phyloP scores from a whole-genome alignment of 2,113 vertebrate genomes.

The Gopherus evgoodei region DNA sequence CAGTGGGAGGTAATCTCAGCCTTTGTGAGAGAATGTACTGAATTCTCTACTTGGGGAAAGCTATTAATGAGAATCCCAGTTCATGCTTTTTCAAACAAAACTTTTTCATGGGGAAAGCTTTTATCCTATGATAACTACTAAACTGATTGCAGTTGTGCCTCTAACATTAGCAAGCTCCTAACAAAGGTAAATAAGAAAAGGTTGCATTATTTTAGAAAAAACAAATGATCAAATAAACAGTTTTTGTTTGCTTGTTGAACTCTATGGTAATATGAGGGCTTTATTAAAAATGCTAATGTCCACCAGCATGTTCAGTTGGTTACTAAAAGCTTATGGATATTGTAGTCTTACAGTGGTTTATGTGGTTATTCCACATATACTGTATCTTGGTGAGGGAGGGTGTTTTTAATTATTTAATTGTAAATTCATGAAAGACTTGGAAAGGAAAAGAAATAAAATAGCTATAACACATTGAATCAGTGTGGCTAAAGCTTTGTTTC shows the following conservation, averaged over 20 bases:
- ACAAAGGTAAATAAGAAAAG: conserved; percentile 50
- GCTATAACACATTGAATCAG: background rate
- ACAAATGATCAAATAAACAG: conserved; percentile 60
- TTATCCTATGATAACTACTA: conserved; percentile 92
- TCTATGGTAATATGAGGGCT: conserved; percentile 59
- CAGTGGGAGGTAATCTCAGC: conserved; percentile 92
- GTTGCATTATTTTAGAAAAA: conserved; percentile 59
- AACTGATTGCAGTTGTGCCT: conserved; percentile 83
- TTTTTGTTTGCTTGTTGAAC: conserved; percentile 51
- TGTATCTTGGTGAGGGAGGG: conserved; percentile 35
- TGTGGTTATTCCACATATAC: conserved; percentile 33
- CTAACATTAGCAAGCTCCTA: conserved; percentile 64
- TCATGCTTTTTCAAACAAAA: conserved; percentile 87
- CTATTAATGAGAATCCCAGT: conserved; percentile 87
- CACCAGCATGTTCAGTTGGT: background rate
- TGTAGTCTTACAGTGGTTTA: conserved; percentile 47
- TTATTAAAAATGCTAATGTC: conserved; percentile 75
- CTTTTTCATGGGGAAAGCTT: conserved; percentile 89
- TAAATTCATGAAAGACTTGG: conserved; percentile 29
- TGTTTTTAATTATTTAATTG: conserved; percentile 51
- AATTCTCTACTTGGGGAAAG: conserved; percentile 88
- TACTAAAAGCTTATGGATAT: conserved; percentile 61
- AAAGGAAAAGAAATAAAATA: background rate
- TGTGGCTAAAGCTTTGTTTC: background rate
- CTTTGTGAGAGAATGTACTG: conserved; percentile 95